Percentiles rank a stretch among this genome's conserved stretches.
phyloP scores from a whole-genome alignment of 2,113 vertebrate genomes.

The Macrotus californicus region DNA sequence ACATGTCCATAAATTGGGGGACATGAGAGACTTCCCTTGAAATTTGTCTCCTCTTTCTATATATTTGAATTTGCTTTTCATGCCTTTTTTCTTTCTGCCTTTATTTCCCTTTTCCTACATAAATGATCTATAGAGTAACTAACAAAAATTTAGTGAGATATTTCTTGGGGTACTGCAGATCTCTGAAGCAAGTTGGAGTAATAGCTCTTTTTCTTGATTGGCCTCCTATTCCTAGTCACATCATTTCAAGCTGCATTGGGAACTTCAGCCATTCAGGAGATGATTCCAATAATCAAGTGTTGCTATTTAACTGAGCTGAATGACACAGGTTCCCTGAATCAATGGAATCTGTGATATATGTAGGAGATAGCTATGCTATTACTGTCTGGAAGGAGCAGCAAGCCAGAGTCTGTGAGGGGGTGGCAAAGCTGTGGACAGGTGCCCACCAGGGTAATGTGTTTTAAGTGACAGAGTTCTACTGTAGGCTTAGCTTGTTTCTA shows the following conservation, averaged over 20 bases:
- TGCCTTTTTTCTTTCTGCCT: background rate
- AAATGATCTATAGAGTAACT: background rate
- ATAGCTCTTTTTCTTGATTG: background rate
- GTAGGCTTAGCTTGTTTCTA: background rate
- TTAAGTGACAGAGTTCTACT: background rate
- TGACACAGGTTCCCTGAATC: background rate
- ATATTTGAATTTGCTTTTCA: background rate
- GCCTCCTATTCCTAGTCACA: background rate
- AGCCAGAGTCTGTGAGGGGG: background rate
- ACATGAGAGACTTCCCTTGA: background rate
- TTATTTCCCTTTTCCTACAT: background rate
- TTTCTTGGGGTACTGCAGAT: background rate
- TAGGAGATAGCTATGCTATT: background rate
- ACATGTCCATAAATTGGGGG: background rate
- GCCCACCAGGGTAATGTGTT: background rate
- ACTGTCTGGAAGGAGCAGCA: background rate
- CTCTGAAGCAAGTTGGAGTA: background rate
- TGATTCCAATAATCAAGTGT: background rate
- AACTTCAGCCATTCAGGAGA: background rate
- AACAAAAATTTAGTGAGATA: background rate
- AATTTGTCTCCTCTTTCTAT: constrained; percentile 3
- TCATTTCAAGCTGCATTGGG: background rate
- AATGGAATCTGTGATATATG: background rate
- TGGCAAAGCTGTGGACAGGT: background rate
- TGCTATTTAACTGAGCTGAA: background rate